A percentile compares a stretch with the other conserved stretches of the same genome.
phyloP scores from a whole-genome alignment of 2,113 vertebrate genomes.

The Pterophyllum scalare region DNA sequence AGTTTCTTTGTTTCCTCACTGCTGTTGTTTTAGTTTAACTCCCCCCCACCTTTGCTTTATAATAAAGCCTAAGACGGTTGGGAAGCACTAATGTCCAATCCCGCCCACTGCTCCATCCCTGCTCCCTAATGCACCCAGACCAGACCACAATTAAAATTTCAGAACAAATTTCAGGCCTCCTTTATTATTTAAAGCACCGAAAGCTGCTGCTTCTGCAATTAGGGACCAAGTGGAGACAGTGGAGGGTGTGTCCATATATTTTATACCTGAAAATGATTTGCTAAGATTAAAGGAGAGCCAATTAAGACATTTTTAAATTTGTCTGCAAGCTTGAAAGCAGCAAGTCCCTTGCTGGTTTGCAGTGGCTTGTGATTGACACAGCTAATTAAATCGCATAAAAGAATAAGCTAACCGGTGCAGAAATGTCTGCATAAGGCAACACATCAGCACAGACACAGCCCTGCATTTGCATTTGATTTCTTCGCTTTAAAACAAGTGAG shows the following conservation, averaged over 20 bases:
- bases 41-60: not conserved
- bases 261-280: not conserved
- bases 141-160: slow-evolving; percentile 81
- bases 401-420: not conserved
- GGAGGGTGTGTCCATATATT: slow-evolving; percentile 38
- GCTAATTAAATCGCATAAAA: not conserved
- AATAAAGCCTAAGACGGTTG: slow-evolving; percentile 59
- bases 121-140: slow-evolving; percentile 78
- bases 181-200: slow-evolving; percentile 79
- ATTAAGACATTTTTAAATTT: not conserved
- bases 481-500: not conserved
- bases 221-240: slow-evolving; percentile 58
- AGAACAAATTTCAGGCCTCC: slow-evolving; percentile 73
- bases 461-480: not conserved
- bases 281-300: not conserved
- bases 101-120: slow-evolving; percentile 22
- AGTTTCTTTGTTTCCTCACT: slow-evolving; percentile 21
- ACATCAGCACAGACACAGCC: not conserved
- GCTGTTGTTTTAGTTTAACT: not conserved
- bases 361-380: not conserved
- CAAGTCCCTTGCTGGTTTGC: not conserved
- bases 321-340: not conserved
- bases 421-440: not conserved
- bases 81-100: slow-evolving; percentile 71
- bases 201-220: slow-evolving; percentile 55